Percentiles rank a stretch among this genome's conserved stretches.
Evolutionary conservation across 2,113 vertebrate genomes (phyloP).

Genomic region (Cercopithecus mona): DNA sequence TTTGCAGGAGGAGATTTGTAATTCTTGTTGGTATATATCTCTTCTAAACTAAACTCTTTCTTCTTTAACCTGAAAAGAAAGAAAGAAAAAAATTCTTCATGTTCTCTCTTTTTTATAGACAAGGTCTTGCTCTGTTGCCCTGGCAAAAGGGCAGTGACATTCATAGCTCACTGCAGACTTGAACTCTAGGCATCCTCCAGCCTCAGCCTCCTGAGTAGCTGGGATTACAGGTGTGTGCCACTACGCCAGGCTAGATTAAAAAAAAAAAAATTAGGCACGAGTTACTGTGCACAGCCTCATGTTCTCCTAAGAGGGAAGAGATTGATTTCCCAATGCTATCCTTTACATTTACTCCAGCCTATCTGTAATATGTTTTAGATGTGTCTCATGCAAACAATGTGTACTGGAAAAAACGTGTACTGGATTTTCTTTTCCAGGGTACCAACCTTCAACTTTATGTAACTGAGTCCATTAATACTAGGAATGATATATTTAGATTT

Average conservation of each 20-base stretch:
- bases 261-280: too few relatives aligned
- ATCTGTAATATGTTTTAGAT: background rate
- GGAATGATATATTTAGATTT: background rate
- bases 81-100: conserved; percentile 39
- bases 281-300: too few relatives aligned
- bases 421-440: background rate
- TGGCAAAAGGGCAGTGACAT: too few relatives aligned
- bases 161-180: too few relatives aligned
- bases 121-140: too few relatives aligned
- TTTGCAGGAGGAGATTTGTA: conserved; percentile 93
- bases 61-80: conserved; percentile 92
- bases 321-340: background rate
- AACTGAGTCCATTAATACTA: background rate
- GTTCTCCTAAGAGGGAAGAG: background rate
- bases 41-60: conserved; percentile 98
- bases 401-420: too few relatives aligned
- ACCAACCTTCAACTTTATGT: background rate
- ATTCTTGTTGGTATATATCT: conserved; percentile 99
- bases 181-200: too few relatives aligned
- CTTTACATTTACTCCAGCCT: background rate
- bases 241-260: too few relatives aligned
- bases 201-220: too few relatives aligned
- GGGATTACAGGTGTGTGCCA: too few relatives aligned
- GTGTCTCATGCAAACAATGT: background rate
- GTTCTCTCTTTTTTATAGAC: background rate